Conservation (phyloP, 2,113 vertebrate genomes). For the Tapirus terrestris region DNA sequence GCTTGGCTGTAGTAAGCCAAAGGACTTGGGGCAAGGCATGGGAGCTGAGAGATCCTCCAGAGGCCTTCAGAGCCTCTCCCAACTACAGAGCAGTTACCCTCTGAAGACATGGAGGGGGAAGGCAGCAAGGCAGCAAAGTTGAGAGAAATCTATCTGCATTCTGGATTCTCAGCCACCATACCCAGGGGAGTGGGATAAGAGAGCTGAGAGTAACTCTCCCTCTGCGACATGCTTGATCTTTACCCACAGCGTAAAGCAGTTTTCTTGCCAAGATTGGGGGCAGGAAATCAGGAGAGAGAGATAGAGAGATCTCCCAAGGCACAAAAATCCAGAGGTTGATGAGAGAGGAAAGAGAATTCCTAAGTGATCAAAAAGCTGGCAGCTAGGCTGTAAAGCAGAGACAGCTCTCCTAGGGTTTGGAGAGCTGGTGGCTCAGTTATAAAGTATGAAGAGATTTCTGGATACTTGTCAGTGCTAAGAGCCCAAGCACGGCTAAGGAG, state of each 20-base stretch:
- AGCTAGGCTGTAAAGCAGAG: not conserved
- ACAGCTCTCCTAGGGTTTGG: too few relatives aligned
- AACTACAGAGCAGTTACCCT: not conserved
- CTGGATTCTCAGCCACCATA: not conserved
- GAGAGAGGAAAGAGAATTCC: not conserved
- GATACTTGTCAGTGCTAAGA: not conserved
- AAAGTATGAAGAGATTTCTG: not conserved
- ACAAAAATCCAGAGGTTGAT: not conserved
- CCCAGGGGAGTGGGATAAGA: not conserved
- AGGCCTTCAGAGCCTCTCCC: not conserved
- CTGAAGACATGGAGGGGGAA: not conserved
- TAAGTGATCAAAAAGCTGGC: not conserved
- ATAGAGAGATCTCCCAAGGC: not conserved
- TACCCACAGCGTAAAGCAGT: not conserved
- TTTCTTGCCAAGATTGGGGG: not conserved
- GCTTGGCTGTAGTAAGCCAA: not conserved
- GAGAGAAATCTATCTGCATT: not conserved
- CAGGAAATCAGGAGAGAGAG: not conserved
- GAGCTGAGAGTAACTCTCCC: not conserved
- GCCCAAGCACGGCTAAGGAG: not conserved
- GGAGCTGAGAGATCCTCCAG: not conserved
- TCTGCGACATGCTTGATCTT: not conserved
- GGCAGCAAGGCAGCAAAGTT: not conserved
- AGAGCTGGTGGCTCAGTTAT: not conserved
- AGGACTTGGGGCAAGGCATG: not conserved